A percentile compares a stretch with the other conserved stretches of the same genome.
phyloP scores from a whole-genome alignment of 2,888 invertebrate genomes.

The Latrodectus hesperus region DNA sequence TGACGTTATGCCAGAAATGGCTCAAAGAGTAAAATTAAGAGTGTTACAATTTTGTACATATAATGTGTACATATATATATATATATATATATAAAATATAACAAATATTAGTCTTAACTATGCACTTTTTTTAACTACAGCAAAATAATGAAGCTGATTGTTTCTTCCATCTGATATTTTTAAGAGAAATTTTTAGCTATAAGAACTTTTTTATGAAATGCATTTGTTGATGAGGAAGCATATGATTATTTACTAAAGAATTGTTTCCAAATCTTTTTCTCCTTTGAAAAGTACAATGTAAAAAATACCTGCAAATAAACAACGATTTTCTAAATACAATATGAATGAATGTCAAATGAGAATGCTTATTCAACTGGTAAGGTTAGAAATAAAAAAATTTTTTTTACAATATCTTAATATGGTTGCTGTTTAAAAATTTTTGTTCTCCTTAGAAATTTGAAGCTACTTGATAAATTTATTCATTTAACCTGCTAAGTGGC shows the following conservation, averaged over 20 bases:
- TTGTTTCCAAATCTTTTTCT: too few relatives aligned
- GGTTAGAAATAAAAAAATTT: too few relatives aligned
- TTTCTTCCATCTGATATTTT: slow-evolving; percentile 47
- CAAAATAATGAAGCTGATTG: slow-evolving; percentile 32
- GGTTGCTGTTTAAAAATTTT: not conserved
- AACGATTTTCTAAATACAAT: too few relatives aligned
- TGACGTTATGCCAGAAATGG: slow-evolving; percentile 27
- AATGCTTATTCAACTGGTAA: too few relatives aligned
- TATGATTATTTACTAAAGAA: too few relatives aligned
- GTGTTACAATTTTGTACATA: slow-evolving; percentile 63
- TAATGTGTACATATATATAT: slow-evolving; percentile 62
- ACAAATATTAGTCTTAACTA: slow-evolving; percentile 31
- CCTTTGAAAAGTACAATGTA: too few relatives aligned
- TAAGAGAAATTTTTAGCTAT: slow-evolving; percentile 16
- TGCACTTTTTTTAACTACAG: slow-evolving; percentile 57
- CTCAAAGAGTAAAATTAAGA: slow-evolving; percentile 28
- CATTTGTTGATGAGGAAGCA: not conserved
- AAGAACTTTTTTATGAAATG: slow-evolving; percentile 17
- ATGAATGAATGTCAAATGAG: too few relatives aligned
- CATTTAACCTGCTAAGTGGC: not conserved
- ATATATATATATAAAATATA: slow-evolving; percentile 38
- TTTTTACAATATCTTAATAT: too few relatives aligned
- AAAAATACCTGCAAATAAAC: too few relatives aligned
- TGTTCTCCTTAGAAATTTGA: not conserved
- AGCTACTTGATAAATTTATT: not conserved